Evolutionary conservation across 2,113 vertebrate genomes (phyloP).

Genomic region (Otocyon megalotis): DNA sequence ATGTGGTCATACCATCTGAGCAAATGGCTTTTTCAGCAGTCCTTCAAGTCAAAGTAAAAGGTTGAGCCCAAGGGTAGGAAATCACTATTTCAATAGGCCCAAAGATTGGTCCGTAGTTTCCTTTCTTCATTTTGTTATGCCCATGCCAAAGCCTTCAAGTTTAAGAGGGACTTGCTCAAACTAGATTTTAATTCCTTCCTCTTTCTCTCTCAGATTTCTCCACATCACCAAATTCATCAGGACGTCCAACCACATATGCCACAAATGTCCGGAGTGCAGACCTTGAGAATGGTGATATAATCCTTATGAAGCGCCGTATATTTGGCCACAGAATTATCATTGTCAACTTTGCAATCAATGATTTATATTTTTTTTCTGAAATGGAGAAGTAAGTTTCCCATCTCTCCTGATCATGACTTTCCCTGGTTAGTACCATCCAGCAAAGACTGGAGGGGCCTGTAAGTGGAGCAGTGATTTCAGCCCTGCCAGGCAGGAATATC

Average conservation of each 20-base stretch:
- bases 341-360: constrained; percentile 82
- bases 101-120: neutral
- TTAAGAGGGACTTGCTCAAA: neutral
- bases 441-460: neutral
- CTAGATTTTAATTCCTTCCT: neutral
- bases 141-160: neutral
- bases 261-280: neutral
- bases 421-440: neutral
- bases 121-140: neutral
- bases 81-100: neutral
- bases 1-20: neutral
- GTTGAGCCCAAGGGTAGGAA: neutral
- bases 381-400: constrained; percentile 83
- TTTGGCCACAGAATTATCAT: constrained; percentile 73
- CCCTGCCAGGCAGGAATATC: too few species aligned
- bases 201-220: constrained; percentile 74
- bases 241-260: accelerated
- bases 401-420: neutral
- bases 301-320: constrained; percentile 67
- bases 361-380: constrained; percentile 86
- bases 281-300: neutral
- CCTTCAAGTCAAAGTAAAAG: neutral
- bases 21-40: neutral
- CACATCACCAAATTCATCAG: neutral
- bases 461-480: neutral